These are phyloP conservation scores for Margarornis squamiger DNA, from an alignment of 2,797 vertebrate species.

Conservation along the genomic window DNA sequence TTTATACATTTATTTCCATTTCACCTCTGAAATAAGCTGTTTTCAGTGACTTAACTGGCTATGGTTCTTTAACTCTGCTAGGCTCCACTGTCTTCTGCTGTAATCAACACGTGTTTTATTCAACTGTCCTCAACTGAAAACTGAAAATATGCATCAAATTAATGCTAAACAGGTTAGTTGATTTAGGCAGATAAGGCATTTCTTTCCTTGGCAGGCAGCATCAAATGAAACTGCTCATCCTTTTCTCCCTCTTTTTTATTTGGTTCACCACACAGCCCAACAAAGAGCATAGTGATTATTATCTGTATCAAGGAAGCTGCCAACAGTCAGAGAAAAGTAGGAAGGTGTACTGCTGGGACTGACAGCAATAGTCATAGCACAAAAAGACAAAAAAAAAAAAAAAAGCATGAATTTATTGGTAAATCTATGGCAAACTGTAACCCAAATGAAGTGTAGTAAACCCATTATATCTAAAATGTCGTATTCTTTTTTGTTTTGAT, in stretches of 20 bases:
- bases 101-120: neutral
- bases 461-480: neutral
- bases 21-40: neutral
- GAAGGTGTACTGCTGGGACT: neutral
- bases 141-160: neutral
- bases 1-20: slow-evolving; percentile 10
- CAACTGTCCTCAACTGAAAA: neutral
- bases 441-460: neutral
- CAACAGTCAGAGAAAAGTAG: neutral
- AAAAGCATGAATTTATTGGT: neutral
- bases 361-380: neutral
- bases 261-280: neutral
- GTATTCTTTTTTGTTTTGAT: neutral
- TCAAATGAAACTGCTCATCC: neutral
- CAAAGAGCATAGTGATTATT: neutral
- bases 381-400: neutral
- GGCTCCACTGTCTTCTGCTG: neutral
- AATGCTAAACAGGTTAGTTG: neutral
- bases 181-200: neutral
- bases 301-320: neutral
- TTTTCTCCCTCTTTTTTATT: neutral
- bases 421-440: neutral
- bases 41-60: neutral
- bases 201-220: neutral
- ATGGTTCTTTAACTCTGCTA: neutral